These are phyloP conservation scores for Stegana nigrithorax DNA, from an alignment of 2,888 invertebrate genomes.

Conservation along the genomic window DNA sequence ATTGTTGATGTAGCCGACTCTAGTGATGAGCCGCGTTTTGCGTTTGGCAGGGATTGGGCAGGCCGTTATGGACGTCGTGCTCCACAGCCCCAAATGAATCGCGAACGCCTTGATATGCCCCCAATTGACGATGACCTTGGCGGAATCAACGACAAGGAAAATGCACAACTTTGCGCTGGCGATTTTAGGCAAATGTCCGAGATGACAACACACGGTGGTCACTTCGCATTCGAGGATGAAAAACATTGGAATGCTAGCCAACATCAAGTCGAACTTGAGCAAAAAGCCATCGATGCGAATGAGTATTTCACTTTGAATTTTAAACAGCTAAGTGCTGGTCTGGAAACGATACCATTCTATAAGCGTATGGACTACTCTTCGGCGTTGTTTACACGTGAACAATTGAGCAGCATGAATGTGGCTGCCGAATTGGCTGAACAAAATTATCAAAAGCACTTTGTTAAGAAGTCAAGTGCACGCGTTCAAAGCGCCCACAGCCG, in stretches of 20 bases:
- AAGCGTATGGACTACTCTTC: constrained; percentile 67
- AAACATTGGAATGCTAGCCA: constrained; percentile 67
- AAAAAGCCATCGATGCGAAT: constrained; percentile 37
- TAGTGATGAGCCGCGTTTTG: constrained; percentile 62
- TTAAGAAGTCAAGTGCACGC: constrained; percentile 26
- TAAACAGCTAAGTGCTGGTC: constrained; percentile 64
- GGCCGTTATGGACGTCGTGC: constrained; percentile 33
- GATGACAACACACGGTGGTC: constrained; percentile 61
- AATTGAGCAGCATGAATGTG: constrained; percentile 56
- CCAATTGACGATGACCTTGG: constrained; percentile 37
- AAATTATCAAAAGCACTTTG: constrained; percentile 52
- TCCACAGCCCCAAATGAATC: constrained; percentile 41
- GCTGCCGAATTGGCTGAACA: constrained; percentile 60
- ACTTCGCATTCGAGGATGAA: constrained; percentile 69
- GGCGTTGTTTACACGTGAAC: constrained; percentile 66
- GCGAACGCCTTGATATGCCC: constrained; percentile 38
- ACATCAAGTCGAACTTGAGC: constrained; percentile 30
- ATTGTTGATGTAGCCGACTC: constrained; percentile 66
- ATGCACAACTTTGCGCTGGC: constrained; percentile 61
- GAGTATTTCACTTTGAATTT: constrained; percentile 69
- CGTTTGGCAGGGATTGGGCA: constrained; percentile 45
- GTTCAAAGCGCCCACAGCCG: background rate
- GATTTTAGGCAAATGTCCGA: constrained; percentile 67
- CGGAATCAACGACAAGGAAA: constrained; percentile 46
- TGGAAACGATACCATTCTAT: constrained; percentile 70